Conservation (phyloP, 2,888 invertebrate genomes). For the Pyrocoelia pectoralis region DNA sequence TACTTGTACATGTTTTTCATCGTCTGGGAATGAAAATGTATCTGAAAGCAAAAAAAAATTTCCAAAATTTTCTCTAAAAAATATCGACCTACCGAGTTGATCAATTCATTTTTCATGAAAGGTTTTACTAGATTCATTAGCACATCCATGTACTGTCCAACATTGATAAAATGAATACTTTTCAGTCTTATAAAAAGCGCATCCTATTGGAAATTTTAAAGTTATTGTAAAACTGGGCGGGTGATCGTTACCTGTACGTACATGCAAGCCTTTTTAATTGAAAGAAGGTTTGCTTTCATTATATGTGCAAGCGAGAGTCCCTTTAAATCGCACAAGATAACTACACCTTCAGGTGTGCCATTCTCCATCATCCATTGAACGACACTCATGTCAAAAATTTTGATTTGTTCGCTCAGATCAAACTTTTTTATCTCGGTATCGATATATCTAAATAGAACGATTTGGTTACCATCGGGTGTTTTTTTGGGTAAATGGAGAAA, state of each 20-base stretch:
- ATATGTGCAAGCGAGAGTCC: slow-evolving; percentile 65
- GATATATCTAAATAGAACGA: slow-evolving; percentile 51
- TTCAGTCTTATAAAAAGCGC: slow-evolving; percentile 70
- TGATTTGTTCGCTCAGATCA: slow-evolving; percentile 62
- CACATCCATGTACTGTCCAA: slow-evolving; percentile 74
- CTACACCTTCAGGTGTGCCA: slow-evolving; percentile 63
- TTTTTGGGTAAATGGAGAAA: slow-evolving; percentile 38
- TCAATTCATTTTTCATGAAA: slow-evolving; percentile 74
- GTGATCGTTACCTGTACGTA: not conserved
- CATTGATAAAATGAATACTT: slow-evolving; percentile 75
- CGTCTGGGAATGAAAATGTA: not conserved
- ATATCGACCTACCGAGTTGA: slow-evolving; percentile 24
- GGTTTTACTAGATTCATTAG: slow-evolving; percentile 73
- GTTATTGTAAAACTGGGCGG: too few relatives aligned
- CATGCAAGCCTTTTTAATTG: slow-evolving; percentile 46
- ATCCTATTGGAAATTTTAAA: too few relatives aligned
- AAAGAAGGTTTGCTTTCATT: slow-evolving; percentile 52
- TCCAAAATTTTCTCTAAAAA: slow-evolving; percentile 30
- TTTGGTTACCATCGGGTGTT: slow-evolving; percentile 46
- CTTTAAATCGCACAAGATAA: not conserved
- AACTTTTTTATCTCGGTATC: slow-evolving; percentile 69
- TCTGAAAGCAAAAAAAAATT: slow-evolving; percentile 47
- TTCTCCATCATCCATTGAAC: slow-evolving; percentile 65
- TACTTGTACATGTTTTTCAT: slow-evolving; percentile 38
- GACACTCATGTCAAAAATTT: slow-evolving; percentile 65